Percentiles rank a stretch among this genome's conserved stretches.
Conservation (phyloP, 2,113 vertebrate species). For the Cisticola juncidis region DNA sequence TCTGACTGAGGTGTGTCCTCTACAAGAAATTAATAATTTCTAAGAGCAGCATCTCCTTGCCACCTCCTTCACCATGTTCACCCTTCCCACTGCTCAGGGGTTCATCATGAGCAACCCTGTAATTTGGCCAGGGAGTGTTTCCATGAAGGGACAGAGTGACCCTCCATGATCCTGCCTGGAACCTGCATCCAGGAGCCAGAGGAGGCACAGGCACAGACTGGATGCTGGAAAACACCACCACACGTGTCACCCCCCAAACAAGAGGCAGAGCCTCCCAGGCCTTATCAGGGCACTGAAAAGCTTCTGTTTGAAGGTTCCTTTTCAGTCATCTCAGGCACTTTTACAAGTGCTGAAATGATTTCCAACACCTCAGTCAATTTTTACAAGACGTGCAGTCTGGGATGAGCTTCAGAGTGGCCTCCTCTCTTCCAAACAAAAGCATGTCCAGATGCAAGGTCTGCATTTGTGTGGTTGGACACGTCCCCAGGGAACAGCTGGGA, state of each 20-base stretch:
- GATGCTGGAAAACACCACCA: background rate
- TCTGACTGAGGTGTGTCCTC: background rate
- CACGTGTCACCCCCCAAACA: background rate
- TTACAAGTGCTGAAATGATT: background rate
- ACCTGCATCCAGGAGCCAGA: background rate
- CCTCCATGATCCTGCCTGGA: background rate
- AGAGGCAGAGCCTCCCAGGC: background rate
- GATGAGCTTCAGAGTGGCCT: background rate
- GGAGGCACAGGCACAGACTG: accelerated
- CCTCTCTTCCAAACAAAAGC: background rate
- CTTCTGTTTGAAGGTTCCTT: background rate
- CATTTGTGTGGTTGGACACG: background rate
- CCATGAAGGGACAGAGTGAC: background rate
- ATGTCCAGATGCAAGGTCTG: background rate
- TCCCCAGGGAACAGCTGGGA: background rate
- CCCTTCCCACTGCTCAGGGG: background rate
- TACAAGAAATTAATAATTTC: background rate
- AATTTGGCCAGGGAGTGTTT: background rate
- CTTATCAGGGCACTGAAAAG: background rate
- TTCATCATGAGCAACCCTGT: background rate
- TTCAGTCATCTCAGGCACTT: background rate
- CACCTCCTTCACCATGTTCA: background rate
- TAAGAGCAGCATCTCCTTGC: background rate
- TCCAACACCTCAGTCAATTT: background rate
- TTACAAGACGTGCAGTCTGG: accelerated